Percentiles rank a stretch among this genome's conserved stretches.
phyloP scores from a whole-genome alignment of 2,888 invertebrate species.

The Lycophotia porphyrea region DNA sequence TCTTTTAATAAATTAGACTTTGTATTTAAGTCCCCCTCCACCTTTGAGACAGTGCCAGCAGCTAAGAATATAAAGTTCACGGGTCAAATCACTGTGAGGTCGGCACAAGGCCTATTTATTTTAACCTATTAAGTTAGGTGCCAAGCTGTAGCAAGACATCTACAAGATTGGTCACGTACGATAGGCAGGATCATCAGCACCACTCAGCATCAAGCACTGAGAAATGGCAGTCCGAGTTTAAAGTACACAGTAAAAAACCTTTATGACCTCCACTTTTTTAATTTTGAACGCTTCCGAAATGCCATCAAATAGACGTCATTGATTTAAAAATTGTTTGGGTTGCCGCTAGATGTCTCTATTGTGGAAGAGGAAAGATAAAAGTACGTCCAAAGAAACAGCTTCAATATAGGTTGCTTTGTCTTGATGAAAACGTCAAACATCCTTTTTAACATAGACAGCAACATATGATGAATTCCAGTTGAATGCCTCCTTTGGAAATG shows the following conservation, averaged over 20 bases:
- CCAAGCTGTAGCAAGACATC: not conserved
- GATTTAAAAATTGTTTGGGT: conserved; percentile 50
- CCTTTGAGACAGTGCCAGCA: not conserved
- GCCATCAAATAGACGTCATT: conserved; percentile 54
- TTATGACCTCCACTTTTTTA: not conserved
- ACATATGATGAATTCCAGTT: conserved; percentile 9
- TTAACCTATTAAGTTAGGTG: not conserved
- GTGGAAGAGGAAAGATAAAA: not conserved
- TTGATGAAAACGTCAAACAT: not conserved
- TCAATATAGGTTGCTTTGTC: conserved; percentile 32
- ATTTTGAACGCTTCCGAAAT: conserved; percentile 41
- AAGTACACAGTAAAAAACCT: not conserved
- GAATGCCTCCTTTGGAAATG: not conserved
- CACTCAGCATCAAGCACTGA: not conserved
- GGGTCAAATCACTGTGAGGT: not conserved
- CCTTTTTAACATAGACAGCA: conserved; percentile 12
- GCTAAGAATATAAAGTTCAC: no score
- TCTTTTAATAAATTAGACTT: not conserved
- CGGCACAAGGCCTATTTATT: not conserved
- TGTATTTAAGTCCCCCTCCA: not conserved
- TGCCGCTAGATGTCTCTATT: conserved; percentile 61
- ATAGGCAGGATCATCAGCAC: not conserved
- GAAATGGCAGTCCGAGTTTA: not conserved
- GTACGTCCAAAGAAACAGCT: not conserved
- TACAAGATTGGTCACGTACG: not conserved